Evolutionary conservation across 2,888 invertebrate genomes (phyloP).

Genomic region (Microplitis manilae): DNA sequence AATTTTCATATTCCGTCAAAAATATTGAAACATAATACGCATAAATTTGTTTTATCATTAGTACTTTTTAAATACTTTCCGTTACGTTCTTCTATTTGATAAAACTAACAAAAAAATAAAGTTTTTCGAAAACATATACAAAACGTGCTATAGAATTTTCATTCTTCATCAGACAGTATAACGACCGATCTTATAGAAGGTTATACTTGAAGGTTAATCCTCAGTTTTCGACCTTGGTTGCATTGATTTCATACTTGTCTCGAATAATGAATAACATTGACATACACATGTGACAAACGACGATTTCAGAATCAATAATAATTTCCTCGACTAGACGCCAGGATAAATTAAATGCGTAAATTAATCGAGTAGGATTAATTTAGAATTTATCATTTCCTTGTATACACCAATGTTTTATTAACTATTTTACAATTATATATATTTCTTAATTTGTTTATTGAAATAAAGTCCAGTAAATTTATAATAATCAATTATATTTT

Average conservation of each 20-base stretch:
- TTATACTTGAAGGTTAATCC: constrained; percentile 16
- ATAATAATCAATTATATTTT: too few species aligned
- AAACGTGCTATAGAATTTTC: neutral
- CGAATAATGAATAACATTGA: constrained; percentile 12
- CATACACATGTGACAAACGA: constrained; percentile 6
- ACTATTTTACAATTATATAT: neutral
- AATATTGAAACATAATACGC: too few species aligned
- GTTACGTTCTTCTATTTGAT: too few species aligned
- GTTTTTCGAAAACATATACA: too few species aligned
- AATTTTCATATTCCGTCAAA: too few species aligned
- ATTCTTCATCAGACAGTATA: neutral
- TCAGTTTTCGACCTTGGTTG: neutral
- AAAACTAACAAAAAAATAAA: too few species aligned
- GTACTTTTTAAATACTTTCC: too few species aligned
- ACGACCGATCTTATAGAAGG: constrained; percentile 1
- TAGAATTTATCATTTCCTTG: neutral
- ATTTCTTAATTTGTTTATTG: neutral
- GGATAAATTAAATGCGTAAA: neutral
- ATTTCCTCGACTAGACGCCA: constrained; percentile 11
- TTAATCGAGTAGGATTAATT: neutral
- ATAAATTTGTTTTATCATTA: too few species aligned
- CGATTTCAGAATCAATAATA: constrained; percentile 22
- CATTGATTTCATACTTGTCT: constrained; percentile 6
- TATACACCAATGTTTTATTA: neutral
- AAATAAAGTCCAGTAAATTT: neutral